Evolutionary conservation across 2,797 vertebrate genomes (phyloP), one percentile per base, ranked within the genome.

Genomic region (Notolepis coatsorum): DNA sequence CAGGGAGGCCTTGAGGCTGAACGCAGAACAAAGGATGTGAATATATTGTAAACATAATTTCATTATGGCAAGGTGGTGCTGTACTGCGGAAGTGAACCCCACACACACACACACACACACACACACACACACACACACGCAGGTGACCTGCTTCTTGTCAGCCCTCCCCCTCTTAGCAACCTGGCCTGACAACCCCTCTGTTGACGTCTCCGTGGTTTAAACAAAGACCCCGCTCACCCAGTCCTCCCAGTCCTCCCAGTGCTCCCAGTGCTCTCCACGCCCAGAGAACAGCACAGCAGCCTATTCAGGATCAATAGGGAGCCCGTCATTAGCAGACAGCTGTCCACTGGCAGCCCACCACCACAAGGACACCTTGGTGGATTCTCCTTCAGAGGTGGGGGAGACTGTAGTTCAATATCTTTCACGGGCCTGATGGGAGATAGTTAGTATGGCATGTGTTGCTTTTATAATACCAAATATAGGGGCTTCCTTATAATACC

Each of bases 101-200:
- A 43, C 39, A 56, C 38, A 31, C 38, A 42, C 53, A 56, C 47
- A 31, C 18, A 35, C 42, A 23, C 27, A 33, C 10, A 13, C 47
- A 21, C 12, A 25, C 46, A 38, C 41, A 28, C 17, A 28, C 49
- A 61, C 75, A 65, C 33, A 4, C 46, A 18, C 7, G 55, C 89
- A 91, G 89, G 92, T 92, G 89, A 92, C 88, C 91, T 93, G 90
- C 76, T 89, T 91, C 82, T 90, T 80, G 80, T 92, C 91, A 91
- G 68, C 77, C 71, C 42, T 4, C 60, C 13, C 49, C 53, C 73
- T 76, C 89, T 47, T 89, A 85, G 85, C 88, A 91, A 90, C 86
- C 82, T 81, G 73, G 88, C 89, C 76, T 92, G 84, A 89, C 89
- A 51, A 92, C 88, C 41, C 61, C 69, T 77, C 79, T 91, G 90